Evolutionary conservation across 2,888 invertebrate genomes (phyloP).

Genomic region (Resseliella maxima): DNA sequence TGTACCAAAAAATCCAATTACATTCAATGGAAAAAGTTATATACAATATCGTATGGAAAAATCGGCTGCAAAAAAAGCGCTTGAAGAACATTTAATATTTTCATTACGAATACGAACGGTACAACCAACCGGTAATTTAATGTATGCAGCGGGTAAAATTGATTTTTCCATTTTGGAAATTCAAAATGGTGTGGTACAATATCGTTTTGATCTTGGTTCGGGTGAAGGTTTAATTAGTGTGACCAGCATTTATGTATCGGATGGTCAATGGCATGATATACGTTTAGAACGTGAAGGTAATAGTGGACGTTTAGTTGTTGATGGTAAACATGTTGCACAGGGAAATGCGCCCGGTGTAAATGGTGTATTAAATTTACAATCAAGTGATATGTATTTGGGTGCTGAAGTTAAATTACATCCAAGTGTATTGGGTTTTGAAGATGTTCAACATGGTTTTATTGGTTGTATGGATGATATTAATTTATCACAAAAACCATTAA

Average conservation of each 20-base stretch:
- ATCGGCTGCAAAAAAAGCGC: conserved; percentile 73
- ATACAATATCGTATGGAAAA: conserved; percentile 80
- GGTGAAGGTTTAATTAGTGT: conserved; percentile 88
- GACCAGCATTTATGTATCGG: conserved; percentile 80
- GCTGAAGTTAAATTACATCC: conserved; percentile 84
- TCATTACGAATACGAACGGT: conserved; percentile 85
- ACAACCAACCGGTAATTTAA: conserved; percentile 84
- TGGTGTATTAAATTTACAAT: conserved; percentile 85
- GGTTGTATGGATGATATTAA: conserved; percentile 92
- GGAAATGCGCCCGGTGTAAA: conserved; percentile 84
- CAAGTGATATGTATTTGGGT: conserved; percentile 85
- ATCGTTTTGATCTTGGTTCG: conserved; percentile 91
- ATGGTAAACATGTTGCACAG: conserved; percentile 78
- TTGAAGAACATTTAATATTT: conserved; percentile 84
- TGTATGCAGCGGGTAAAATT: conserved; percentile 86
- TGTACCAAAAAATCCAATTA: conserved; percentile 79
- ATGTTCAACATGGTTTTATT: conserved; percentile 86
- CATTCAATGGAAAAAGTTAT: conserved; percentile 84
- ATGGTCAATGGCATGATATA: conserved; percentile 86
- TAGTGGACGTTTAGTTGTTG: conserved; percentile 81
- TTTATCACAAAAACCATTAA: conserved; percentile 80
- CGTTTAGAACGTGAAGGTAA: conserved; percentile 85
- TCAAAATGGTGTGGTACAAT: conserved; percentile 86
- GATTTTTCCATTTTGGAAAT: conserved; percentile 92
- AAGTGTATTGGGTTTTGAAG: conserved; percentile 77